Percentiles rank a stretch among this genome's conserved stretches.
These are phyloP conservation scores for Actinia equina DNA, from an alignment of 64 coral and sea anemone species.

Conservation along the genomic window DNA sequence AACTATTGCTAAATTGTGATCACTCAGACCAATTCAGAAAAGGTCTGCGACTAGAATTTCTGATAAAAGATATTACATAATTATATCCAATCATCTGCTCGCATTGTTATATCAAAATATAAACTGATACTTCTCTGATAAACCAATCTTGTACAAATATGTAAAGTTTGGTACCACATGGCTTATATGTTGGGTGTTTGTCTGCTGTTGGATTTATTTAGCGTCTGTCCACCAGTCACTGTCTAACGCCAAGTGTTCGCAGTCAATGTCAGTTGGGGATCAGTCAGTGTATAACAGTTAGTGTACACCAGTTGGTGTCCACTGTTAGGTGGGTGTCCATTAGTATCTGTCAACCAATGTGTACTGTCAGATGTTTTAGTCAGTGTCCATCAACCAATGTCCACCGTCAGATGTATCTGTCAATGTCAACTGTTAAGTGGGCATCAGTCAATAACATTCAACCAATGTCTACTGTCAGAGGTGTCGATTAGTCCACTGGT, in stretches of 20 bases:
- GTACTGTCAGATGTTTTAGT: background rate
- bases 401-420: background rate
- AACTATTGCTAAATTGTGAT: too few relatives aligned
- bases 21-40: too few relatives aligned
- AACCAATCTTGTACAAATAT: background rate
- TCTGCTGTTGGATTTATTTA: background rate
- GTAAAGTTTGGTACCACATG: background rate
- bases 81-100: too few relatives aligned
- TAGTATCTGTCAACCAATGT: background rate
- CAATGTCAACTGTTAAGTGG: background rate
- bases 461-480: background rate
- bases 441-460: background rate
- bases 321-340: background rate
- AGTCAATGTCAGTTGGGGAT: background rate
- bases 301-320: background rate
- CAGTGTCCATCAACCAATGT: background rate
- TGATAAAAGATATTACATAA: too few relatives aligned
- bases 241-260: too few relatives aligned
- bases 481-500: background rate
- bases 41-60: too few relatives aligned
- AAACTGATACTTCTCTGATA: slow-evolving; percentile 1
- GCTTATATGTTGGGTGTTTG: background rate
- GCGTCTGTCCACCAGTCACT: background rate
- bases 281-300: background rate
- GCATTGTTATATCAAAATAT: background rate